Evolutionary conservation across 1,140 invertebrate genomes (phyloP).

Genomic region (Chironomus tepperi): DNA sequence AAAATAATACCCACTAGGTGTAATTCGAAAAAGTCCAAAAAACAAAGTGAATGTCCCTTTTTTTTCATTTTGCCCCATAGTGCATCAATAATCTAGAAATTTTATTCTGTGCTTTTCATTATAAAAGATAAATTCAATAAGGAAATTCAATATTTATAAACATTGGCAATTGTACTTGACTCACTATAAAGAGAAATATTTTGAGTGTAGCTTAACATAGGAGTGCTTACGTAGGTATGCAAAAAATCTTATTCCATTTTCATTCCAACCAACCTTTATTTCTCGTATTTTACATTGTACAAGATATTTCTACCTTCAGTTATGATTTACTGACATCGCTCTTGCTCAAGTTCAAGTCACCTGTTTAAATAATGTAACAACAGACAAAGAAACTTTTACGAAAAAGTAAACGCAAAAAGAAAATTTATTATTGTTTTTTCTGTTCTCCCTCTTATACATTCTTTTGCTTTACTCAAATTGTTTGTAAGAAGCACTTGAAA

Average conservation of each 20-base stretch:
- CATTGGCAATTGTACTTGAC: not conserved
- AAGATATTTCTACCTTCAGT: not conserved
- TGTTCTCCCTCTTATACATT: not conserved
- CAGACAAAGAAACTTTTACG: constrained; percentile 1
- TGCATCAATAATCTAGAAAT: not conserved
- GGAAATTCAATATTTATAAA: not conserved
- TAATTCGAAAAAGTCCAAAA: too few relatives aligned
- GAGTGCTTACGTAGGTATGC: not conserved
- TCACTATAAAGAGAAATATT: not conserved
- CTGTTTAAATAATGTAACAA: constrained; percentile 12
- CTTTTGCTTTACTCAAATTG: not conserved
- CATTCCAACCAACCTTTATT: too few relatives aligned
- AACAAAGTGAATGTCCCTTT: too few relatives aligned
- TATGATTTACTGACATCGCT: not conserved
- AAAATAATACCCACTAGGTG: too few relatives aligned
- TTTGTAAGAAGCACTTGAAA: not conserved
- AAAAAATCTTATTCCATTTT: too few relatives aligned
- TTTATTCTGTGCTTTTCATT: constrained; percentile 1
- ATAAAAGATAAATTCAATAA: not conserved
- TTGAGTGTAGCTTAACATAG: not conserved
- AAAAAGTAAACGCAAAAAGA: constrained; percentile 1
- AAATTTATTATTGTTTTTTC: constrained; percentile 4
- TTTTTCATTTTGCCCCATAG: too few relatives aligned
- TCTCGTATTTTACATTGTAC: not conserved
- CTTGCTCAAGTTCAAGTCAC: constrained; percentile 6